Percentiles rank a stretch among this genome's conserved stretches.
Evolutionary conservation across 1,140 invertebrate genomes (phyloP).

Genomic region (Acromyrmex echinatior): DNA sequence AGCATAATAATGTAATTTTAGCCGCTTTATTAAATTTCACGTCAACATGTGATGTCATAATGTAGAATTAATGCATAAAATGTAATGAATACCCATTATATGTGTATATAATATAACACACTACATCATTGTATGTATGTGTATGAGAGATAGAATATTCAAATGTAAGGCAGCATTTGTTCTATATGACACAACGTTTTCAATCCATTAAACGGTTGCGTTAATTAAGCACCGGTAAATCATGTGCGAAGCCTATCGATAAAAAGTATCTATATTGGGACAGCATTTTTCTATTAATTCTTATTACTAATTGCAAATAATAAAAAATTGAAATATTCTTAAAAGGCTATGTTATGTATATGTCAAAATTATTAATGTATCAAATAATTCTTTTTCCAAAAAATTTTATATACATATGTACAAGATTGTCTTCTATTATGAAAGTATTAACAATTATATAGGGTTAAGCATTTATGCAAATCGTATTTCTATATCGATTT

Average conservation of each 20-base stretch:
- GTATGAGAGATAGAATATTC: neutral
- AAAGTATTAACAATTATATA: neutral
- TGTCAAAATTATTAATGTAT: neutral
- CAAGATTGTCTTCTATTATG: neutral
- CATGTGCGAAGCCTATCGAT: neutral
- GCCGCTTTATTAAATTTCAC: neutral
- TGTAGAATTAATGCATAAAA: constrained; percentile 8
- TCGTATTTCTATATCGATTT: neutral
- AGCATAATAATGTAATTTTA: neutral
- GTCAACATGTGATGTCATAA: neutral
- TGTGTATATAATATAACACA: neutral
- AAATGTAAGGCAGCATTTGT: neutral
- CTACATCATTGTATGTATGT: neutral
- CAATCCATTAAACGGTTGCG: neutral
- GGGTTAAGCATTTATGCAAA: neutral
- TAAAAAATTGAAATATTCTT: neutral
- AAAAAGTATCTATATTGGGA: neutral
- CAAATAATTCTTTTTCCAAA: neutral
- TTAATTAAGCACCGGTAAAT: constrained; percentile 11
- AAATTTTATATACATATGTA: neutral
- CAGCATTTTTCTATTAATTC: neutral
- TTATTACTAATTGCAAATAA: neutral
- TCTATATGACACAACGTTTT: neutral
- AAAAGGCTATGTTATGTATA: neutral
- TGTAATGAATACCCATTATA: constrained; percentile 11